Base-by-base conservation (phyloP, 2,888 invertebrate genomes). In the Urechis unicinctus region DNA sequence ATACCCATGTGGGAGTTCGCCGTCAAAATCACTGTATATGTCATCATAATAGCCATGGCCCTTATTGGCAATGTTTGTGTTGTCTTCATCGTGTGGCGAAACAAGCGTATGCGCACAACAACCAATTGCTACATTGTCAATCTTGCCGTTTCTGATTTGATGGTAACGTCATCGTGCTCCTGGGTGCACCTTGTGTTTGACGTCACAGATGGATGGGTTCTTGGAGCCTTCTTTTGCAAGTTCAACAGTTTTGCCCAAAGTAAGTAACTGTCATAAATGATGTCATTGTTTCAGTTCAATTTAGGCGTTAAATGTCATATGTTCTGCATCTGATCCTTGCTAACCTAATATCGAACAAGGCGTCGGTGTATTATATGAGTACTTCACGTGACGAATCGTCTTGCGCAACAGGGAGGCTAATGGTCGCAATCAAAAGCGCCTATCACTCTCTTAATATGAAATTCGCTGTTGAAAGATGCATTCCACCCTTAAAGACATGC, bases 241-340 rank as follows among this genome's bases (percentile, higher is more conserved):
- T 82, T 85, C 65, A 89, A 90, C 75, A 89, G 87, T 1, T 87
- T 88, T 66, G 70, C 88, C 36, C 87, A 88, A 80, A 85, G 88
- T 86, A 75, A 75, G 9, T 17, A 17, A 36, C 36, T n/a, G n/a
- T n/a, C n/a, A n/a, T n/a, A n/a, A n/a, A n/a, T n/a, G n/a, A n/a
- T n/a, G n/a, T n/a, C n/a, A n/a, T n/a, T n/a, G n/a, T n/a, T n/a
- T n/a, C n/a, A n/a, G n/a, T n/a, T n/a, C n/a, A n/a, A n/a, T n/a
- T n/a, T n/a, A n/a, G n/a, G n/a, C n/a, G n/a, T n/a, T n/a, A n/a
- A n/a, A n/a, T n/a, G n/a, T n/a, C n/a, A n/a, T n/a, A n/a, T n/a
- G n/a, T n/a, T n/a, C n/a, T n/a, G n/a, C n/a, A n/a, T n/a, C n/a
- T n/a, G n/a, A n/a, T n/a, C n/a, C n/a, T n/a, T n/a, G n/a, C n/a